Percentiles rank a stretch among this genome's conserved stretches.
These are phyloP conservation scores for Limosa lapponica DNA, from an alignment of 2,797 vertebrate species.

Conservation along the genomic window DNA sequence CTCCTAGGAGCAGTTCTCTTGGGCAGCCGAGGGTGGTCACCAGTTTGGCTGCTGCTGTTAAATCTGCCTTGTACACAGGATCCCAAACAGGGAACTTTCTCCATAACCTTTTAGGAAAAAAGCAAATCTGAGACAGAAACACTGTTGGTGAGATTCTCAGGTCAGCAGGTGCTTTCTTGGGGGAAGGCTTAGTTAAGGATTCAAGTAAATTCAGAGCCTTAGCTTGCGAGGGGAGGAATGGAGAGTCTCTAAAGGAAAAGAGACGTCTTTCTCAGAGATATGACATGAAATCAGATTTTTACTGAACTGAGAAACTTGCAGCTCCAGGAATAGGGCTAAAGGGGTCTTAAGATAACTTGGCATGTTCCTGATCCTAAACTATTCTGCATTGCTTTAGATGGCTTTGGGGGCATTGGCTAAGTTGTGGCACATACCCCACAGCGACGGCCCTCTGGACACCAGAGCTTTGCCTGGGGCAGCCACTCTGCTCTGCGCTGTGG, in stretches of 20 bases:
- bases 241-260: background rate
- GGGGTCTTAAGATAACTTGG: background rate
- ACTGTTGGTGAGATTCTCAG: background rate
- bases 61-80: background rate
- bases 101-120: background rate
- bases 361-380: background rate
- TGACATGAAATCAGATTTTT: background rate
- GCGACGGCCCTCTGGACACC: background rate
- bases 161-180: background rate
- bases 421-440: background rate
- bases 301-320: background rate
- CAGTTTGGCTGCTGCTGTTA: background rate
- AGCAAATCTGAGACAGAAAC: background rate
- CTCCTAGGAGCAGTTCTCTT: background rate
- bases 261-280: background rate
- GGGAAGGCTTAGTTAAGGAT: background rate
- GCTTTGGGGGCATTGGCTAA: background rate
- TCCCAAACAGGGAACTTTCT: background rate
- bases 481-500: fast-evolving
- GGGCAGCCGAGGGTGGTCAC: background rate
- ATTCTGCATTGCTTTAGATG: background rate
- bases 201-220: background rate
- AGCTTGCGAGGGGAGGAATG: background rate
- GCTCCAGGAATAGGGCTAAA: background rate
- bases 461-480: background rate